A percentile compares a stretch with the other conserved stretches of the same genome.
These are phyloP conservation scores for Chromis chromis DNA, from an alignment of 2,797 vertebrate genomes.

Conservation along the genomic window DNA sequence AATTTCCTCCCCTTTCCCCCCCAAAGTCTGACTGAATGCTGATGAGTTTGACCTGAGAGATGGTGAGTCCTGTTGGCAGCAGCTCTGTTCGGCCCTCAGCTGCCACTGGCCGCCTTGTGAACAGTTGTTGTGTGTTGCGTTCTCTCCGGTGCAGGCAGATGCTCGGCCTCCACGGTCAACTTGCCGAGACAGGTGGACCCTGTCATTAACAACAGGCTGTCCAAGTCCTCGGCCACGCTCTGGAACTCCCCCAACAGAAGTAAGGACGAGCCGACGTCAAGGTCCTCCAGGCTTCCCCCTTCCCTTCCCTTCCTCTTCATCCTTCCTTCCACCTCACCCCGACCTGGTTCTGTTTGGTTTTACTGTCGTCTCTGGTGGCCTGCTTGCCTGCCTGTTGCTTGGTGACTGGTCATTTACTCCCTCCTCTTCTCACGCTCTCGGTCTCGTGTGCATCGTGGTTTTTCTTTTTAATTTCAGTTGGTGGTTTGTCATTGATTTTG, in stretches of 20 bases:
- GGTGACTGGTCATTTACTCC: conserved; percentile 82
- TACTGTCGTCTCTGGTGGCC: conserved; percentile 80
- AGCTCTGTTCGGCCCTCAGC: conserved; percentile 26
- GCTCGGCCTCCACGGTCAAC: conserved; percentile 98
- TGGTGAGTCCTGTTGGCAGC: conserved; percentile 38
- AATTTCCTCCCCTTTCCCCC: conserved; percentile 30
- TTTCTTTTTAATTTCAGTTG: conserved; percentile 63
- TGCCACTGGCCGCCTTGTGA: conserved; percentile 68
- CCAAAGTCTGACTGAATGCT: conserved; percentile 22
- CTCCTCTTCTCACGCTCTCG: conserved; percentile 62
- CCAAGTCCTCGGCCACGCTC: conserved; percentile 98
- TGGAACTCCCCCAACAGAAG: conserved; percentile 99
- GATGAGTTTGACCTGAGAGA: conserved; percentile 32
- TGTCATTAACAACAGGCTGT: conserved; percentile 99
- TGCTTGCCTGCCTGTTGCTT: conserved; percentile 86
- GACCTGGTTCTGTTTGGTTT: conserved; percentile 68
- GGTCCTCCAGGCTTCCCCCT: conserved; percentile 75
- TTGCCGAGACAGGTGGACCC: conserved; percentile 98
- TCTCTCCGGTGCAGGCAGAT: conserved; percentile 96
- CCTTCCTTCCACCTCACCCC: conserved; percentile 39
- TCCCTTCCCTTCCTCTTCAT: conserved; percentile 44
- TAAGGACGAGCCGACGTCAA: conserved; percentile 88
- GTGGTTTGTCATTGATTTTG: conserved; percentile 71
- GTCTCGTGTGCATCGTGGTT: conserved; percentile 81
- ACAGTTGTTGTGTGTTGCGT: conserved; percentile 85